phyloP scores from a whole-genome alignment of 2,113 vertebrate genomes.

The Vidua macroura region DNA sequence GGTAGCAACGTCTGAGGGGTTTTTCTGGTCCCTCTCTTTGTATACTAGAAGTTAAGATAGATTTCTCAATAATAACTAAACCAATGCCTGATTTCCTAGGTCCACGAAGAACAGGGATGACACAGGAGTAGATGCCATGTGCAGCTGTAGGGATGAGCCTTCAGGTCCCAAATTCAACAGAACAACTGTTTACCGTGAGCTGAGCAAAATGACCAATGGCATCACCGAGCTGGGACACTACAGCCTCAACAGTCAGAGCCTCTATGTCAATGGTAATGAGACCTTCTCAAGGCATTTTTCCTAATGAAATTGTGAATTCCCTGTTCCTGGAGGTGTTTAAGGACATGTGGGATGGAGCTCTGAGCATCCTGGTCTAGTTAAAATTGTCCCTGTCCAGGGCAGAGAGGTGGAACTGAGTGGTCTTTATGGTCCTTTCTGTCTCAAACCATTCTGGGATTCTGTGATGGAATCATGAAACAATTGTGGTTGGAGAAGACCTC shows the following conservation, averaged over 20 bases:
- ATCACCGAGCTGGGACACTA: slow-evolving; percentile 63
- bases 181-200: slow-evolving; percentile 44
- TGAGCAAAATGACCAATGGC: slow-evolving; percentile 41
- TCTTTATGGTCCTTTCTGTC: neutral
- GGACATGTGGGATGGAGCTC: neutral
- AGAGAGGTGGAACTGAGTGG: neutral
- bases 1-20: neutral
- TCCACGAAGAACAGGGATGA: neutral
- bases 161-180: slow-evolving; percentile 6
- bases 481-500: neutral
- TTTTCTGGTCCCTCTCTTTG: neutral
- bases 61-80: neutral
- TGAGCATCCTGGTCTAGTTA: neutral
- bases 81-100: neutral
- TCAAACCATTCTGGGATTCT: neutral
- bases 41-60: neutral
- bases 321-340: neutral
- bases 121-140: slow-evolving; percentile 46
- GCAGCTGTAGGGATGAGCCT: slow-evolving; percentile 21
- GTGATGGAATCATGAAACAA: neutral
- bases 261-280: neutral
- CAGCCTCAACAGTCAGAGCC: slow-evolving; percentile 39
- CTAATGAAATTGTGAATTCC: too few species aligned
- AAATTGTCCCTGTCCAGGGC: neutral
- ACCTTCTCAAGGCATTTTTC: neutral